Base-by-base conservation (phyloP, 2,797 vertebrate genomes). In the Myiothlypis coronata region DNA sequence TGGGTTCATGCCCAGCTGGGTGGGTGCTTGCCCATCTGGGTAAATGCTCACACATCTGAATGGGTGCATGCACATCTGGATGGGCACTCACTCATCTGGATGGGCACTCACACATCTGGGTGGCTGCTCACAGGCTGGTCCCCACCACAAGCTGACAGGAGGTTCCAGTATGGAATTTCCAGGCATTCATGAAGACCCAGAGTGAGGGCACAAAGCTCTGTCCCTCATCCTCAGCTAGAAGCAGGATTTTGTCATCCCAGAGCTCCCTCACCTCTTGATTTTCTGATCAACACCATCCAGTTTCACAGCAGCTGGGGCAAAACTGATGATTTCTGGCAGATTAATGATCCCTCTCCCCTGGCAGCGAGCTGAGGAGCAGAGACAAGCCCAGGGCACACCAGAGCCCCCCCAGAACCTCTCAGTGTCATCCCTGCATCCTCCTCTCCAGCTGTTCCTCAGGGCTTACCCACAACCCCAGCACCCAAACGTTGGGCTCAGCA, bases 371-470 rank as follows among this genome's bases (percentile, higher is more conserved):
- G 34, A 10, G 61, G 35, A 56, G 55, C 47, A 43, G 35, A 10
- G 27, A 59, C 47, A 16, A 39, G 15, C 34, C 46, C 81, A 14
- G 23, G 13, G 35, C 47, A 22, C 35, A 2, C 19, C 55, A 71
- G 21, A 74, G 2, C 20, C 41, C 20, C 35, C 56, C 50, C 6
- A 27, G 27, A 14, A 39, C 12, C 1, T 17, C 39, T 9, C 9
- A 1, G 0, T 4, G 19, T 3, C 5, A 0, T 6, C 79, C 4
- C 0, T 1, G 18, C 46, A 10, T 5, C 63, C 37, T 68, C 81
- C 34, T 24, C 68, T 12, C 49, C 68, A 28, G 80, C 68, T 3
- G 0, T 1, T 6, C 1, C 1, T 0, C 0, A n/a, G 72, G 68
- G 7, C 32, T 72, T 8, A 3, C 3, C 59, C 9, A 1, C 72